Evolutionary conservation across 2,797 vertebrate species (phyloP), one percentile per base, ranked within the genome.

Genomic region (Neosalanx taihuensis): DNA sequence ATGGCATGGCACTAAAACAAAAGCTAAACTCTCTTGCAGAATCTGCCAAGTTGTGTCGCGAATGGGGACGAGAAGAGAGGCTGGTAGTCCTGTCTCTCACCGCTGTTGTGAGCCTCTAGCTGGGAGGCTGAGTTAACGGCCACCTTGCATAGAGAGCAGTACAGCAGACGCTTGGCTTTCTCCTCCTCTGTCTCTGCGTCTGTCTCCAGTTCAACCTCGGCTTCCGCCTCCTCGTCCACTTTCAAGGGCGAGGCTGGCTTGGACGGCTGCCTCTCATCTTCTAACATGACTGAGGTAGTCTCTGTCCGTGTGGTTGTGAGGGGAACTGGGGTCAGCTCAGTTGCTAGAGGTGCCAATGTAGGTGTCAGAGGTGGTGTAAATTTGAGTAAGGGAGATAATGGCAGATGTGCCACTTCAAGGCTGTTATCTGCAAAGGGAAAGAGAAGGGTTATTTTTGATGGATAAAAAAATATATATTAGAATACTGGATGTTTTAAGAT

Each of bases 141-240:
- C 71, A 99, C 96, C 88, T 98, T 99, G 93, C 98, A 99, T 81
- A 99, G 95, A 12, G 98, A 98, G 90, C 98, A 99, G 91, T 99
- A 99, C 12, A 99, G 95, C 10, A 99, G 93, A 15, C 98, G 89
- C 10, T 94, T 93, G 2, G 97, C 97, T 83, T 99, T 99, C 79
- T 98, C 96, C 78, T 98, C 95, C 86, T 99, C 97, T 0, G 96
- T 96, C 87, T 99, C 97, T 0, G 78, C 1, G 0, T 92, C 90
- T n/a, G 88, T 79, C 70, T 93, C 92, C 0, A 83, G 75, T 68
- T 91, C 93, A 0, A 82, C 85, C 81, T 94, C 84, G 69, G 80
- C 78, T 75, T 90, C 85, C 26, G 63, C n/a, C 84, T 90, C 74
- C 82, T 30, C 76, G 88, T 94, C 91, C 66, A 79, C 65, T 57